Conservation (phyloP, 2,113 vertebrate species). For the human region DNA sequence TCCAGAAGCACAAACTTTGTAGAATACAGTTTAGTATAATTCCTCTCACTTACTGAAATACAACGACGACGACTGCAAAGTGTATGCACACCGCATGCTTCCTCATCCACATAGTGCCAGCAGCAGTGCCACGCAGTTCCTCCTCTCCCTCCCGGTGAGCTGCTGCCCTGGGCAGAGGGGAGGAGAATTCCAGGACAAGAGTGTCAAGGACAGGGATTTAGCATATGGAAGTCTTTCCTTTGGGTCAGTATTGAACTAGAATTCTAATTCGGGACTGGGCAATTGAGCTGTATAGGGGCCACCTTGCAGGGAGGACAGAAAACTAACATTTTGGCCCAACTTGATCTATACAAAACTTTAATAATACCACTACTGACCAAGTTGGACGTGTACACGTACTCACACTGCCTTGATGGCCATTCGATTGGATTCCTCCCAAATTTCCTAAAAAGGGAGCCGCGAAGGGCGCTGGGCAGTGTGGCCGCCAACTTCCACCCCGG, state of each 20-base stretch:
- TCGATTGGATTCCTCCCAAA: not conserved
- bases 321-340: not conserved
- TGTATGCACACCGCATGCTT: not conserved
- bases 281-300: not conserved
- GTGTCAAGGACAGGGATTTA: not conserved
- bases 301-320: not conserved
- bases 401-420: not conserved
- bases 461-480: not conserved
- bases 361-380: not conserved
- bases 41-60: not conserved
- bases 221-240: not conserved
- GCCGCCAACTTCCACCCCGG: not conserved
- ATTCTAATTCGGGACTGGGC: not conserved
- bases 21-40: slow-evolving; percentile 51
- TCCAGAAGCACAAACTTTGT: slow-evolving; percentile 60
- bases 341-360: not conserved
- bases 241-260: not conserved
- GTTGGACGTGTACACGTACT: not conserved
- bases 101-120: not conserved
- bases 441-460: not conserved
- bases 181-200: slow-evolving; percentile 1
- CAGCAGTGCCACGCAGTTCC: not conserved
- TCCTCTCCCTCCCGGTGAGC: not conserved
- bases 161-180: not conserved
- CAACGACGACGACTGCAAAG: not conserved